Base-by-base conservation (phyloP, 2,888 invertebrate genomes). In the Acleris sparsana region DNA sequence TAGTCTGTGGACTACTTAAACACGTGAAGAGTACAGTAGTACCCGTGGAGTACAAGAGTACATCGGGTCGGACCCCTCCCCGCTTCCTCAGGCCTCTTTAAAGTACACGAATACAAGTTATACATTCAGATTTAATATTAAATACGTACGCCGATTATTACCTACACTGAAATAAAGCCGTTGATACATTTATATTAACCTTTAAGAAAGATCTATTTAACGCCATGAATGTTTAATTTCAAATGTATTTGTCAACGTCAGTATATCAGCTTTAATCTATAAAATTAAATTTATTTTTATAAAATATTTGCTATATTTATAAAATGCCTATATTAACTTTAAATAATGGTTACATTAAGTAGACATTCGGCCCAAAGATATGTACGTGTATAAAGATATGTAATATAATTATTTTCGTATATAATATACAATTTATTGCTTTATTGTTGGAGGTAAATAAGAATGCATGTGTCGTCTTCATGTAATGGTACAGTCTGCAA, bases 291-390 rank as follows among this genome's bases (percentile, higher is more conserved):
- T 51, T 62, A 57, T 66, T 66, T 55, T 65, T 61, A 66, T 66
- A 66, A 66, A 66, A 66, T 66, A 66, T 66, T 66, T 66, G 66
- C 61, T 66, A 62, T 66, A 66, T 66, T 66, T 66, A 66, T 66
- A 66, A 66, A 66, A 57, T 57, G 66, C 66, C 57, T 66, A 66
- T 66, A 61, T 61, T 60, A 51, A 56, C 22, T 60, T 65, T 64
- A 59, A 64, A 64, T 64, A 56, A 65, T 57, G 58, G 20, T 62
- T 66, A 66, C n/a, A 60, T 61, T 57, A 66, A 57, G 52, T 66
- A 66, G 65, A 65, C 60, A 65, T 65, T 62, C 66, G 61, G 66
- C 56, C 52, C 52, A 57, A 57, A 66, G 66, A 66, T 66, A 66
- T 66, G 66, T 66, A 62, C 66, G 56, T 66, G 66, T 66, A 66